Percentiles rank a stretch among this genome's conserved stretches.
These are phyloP conservation scores for Amniataba percoides DNA, from an alignment of 2,797 vertebrate genomes.

Conservation along the genomic window DNA sequence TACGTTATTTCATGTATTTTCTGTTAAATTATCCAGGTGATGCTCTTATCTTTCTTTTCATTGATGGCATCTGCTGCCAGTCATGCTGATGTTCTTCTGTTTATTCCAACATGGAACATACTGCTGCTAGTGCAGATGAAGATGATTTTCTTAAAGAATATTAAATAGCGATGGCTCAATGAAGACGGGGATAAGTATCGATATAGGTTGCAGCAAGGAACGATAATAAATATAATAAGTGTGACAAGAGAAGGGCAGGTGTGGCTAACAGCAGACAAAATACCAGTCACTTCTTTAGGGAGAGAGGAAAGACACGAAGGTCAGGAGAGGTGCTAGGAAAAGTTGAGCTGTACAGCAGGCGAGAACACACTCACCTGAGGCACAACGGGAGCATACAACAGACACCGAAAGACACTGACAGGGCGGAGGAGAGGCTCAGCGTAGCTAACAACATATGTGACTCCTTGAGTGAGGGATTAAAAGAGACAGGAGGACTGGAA, in stretches of 20 bases:
- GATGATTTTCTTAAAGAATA: too few species aligned
- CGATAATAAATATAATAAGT: slow-evolving; percentile 1
- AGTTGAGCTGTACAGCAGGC: slow-evolving; percentile 29
- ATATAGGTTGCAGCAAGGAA: neutral
- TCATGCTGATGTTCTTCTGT: slow-evolving; percentile 9
- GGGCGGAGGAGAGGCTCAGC: slow-evolving; percentile 1
- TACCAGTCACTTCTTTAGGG: slow-evolving; percentile 21
- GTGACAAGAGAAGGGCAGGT: slow-evolving; percentile 30
- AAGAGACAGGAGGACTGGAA: slow-evolving; percentile 40
- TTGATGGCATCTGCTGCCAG: neutral
- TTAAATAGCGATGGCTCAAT: neutral
- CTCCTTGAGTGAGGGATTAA: slow-evolving; percentile 41
- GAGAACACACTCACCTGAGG: slow-evolving; percentile 19
- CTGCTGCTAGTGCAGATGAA: neutral
- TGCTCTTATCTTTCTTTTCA: neutral
- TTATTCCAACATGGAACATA: neutral
- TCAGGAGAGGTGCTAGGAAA: slow-evolving; percentile 36
- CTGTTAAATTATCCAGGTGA: neutral
- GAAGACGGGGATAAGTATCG: neutral
- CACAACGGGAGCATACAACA: slow-evolving; percentile 12
- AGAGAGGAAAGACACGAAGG: slow-evolving; percentile 24
- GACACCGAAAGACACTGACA: slow-evolving; percentile 16
- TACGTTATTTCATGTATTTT: neutral
- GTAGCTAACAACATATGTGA: slow-evolving; percentile 21
- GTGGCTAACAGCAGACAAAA: slow-evolving; percentile 29